phyloP scores from a whole-genome alignment of 1,140 invertebrate species.

The Steinernema feltiae region DNA sequence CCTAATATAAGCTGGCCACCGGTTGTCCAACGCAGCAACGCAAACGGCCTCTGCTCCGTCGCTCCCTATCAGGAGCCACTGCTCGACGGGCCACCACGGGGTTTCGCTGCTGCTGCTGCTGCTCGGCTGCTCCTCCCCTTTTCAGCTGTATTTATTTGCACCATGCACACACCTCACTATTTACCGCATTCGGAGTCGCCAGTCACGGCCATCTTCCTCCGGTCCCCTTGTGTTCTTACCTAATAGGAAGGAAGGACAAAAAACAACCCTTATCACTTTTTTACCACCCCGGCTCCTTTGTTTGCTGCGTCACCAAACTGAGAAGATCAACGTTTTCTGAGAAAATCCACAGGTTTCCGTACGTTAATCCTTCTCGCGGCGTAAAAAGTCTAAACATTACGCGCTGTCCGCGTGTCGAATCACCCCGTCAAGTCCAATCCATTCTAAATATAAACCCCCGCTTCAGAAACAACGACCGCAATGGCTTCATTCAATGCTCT shows the following conservation, averaged over 20 bases:
- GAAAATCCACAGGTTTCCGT: too few species aligned
- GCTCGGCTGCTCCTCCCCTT: not conserved
- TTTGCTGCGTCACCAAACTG: too few species aligned
- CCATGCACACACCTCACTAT: not conserved
- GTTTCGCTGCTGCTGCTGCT: not conserved
- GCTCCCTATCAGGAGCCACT: not conserved
- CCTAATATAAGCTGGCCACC: constrained; percentile 4
- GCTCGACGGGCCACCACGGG: not conserved
- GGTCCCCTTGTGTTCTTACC: not conserved
- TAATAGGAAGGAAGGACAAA: too few species aligned
- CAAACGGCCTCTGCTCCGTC: not conserved
- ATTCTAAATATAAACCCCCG: too few species aligned
- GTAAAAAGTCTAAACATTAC: too few species aligned
- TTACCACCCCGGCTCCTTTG: too few species aligned
- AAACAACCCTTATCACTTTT: too few species aligned
- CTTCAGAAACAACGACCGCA: not conserved
- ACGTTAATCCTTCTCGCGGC: too few species aligned
- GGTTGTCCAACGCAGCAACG: not conserved
- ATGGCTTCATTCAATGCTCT: not conserved
- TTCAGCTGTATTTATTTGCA: constrained; percentile 12
- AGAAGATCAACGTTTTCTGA: too few species aligned
- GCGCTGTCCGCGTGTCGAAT: too few species aligned
- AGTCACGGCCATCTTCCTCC: not conserved
- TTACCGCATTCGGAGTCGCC: not conserved
- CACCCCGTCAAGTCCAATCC: too few species aligned